phyloP scores from a whole-genome alignment of 2,113 vertebrate species.

The Dicaeum eximium region DNA sequence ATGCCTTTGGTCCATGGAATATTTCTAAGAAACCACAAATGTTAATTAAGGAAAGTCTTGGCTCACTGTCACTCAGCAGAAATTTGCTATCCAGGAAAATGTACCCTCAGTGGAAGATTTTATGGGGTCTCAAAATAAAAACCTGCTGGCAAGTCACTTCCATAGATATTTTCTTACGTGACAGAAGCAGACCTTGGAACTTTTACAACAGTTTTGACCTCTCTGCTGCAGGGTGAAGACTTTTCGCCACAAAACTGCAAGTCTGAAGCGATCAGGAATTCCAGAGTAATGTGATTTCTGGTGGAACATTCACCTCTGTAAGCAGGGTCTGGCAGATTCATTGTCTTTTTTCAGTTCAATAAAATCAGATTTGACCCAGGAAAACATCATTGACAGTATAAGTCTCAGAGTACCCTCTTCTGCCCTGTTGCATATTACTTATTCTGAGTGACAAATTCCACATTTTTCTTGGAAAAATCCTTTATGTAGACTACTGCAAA shows the following conservation, averaged over 20 bases:
- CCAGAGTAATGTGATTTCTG: constrained; percentile 7
- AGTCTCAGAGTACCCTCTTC: background rate
- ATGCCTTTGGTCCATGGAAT: background rate
- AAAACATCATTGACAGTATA: background rate
- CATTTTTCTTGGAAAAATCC: background rate
- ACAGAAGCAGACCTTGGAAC: background rate
- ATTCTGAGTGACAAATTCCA: background rate
- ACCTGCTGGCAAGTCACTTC: background rate
- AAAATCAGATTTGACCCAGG: background rate
- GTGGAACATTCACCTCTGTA: constrained; percentile 6
- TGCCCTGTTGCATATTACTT: background rate
- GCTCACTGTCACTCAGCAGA: background rate
- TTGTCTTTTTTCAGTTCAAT: background rate
- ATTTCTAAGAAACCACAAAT: background rate
- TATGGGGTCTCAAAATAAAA: background rate
- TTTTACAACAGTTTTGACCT: constrained; percentile 1
- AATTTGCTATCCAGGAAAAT: background rate
- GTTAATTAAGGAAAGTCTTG: background rate
- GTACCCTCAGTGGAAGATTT: background rate
- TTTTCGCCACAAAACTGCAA: background rate
- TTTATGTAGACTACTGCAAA: background rate
- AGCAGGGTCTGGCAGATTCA: constrained; percentile 4
- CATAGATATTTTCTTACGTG: background rate
- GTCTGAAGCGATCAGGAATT: background rate
- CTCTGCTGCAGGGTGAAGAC: background rate